These are phyloP conservation scores for Achlya flavicornis DNA, from an alignment of 2,888 invertebrate species.

Conservation along the genomic window DNA sequence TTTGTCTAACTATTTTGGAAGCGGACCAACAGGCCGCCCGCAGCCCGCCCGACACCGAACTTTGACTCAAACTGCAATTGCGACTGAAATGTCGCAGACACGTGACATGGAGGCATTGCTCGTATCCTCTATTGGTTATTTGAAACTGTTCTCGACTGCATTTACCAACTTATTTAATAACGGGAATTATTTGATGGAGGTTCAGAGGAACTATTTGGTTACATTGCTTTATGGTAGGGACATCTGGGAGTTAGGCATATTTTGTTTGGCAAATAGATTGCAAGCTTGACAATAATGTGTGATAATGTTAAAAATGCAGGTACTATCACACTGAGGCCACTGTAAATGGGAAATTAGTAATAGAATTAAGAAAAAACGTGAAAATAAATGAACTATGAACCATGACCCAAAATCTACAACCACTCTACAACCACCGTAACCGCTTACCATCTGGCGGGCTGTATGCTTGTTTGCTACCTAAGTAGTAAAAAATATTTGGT, in stretches of 20 bases:
- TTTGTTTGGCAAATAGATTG: background rate
- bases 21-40: conserved; percentile 30
- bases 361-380: too few species aligned
- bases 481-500: too few species aligned
- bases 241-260: background rate
- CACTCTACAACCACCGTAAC: too few species aligned
- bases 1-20: conserved; percentile 39
- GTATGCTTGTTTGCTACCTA: too few species aligned
- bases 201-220: background rate
- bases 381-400: too few species aligned
- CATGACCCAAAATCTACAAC: too few species aligned
- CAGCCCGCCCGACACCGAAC: background rate
- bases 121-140: conserved; percentile 4
- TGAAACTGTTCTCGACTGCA: background rate
- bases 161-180: conserved; percentile 3
- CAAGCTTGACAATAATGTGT: too few species aligned
- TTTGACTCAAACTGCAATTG: background rate
- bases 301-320: too few species aligned
- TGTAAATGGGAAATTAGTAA: too few species aligned
- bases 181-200: background rate
- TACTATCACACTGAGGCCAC: too few species aligned
- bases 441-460: too few species aligned
- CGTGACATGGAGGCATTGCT: background rate
- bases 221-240: background rate
- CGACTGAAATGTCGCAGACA: conserved; percentile 2